Evolutionary conservation across 2,888 invertebrate species (phyloP).

Genomic region (Stenchaetothrips biformis): DNA sequence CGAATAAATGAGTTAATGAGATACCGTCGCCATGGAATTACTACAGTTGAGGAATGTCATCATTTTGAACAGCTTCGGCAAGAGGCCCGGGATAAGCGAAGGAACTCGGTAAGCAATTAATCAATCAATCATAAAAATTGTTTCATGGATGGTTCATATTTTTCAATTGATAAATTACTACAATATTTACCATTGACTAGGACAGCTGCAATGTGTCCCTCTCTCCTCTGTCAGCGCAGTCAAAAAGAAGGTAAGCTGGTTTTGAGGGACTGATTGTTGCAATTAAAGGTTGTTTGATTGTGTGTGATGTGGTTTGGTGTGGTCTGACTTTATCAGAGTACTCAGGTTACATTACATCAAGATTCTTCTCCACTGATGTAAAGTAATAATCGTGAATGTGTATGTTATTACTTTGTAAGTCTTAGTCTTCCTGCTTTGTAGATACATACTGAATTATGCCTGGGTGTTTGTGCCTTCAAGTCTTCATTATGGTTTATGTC

Average conservation of each 20-base stretch:
- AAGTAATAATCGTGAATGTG: constrained; percentile 4
- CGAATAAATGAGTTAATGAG: constrained; percentile 77
- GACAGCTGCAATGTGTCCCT: constrained; percentile 73
- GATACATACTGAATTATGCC: no score
- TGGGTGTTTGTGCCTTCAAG: no score
- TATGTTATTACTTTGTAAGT: constrained; percentile 1
- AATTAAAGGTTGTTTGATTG: constrained; percentile 42
- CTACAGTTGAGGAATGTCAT: constrained; percentile 75
- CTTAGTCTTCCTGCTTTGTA: not conserved
- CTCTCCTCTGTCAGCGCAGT: constrained; percentile 52
- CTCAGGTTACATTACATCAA: constrained; percentile 37
- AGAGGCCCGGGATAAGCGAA: not conserved
- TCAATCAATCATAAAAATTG: not conserved
- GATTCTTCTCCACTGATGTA: not conserved
- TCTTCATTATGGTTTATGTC: no score
- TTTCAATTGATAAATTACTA: constrained; percentile 54
- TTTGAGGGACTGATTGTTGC: constrained; percentile 12
- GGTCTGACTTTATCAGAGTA: constrained; percentile 16
- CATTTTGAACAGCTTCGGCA: constrained; percentile 69
- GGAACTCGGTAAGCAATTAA: not conserved
- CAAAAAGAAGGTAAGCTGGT: constrained; percentile 54
- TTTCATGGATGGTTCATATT: not conserved
- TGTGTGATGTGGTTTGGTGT: not conserved
- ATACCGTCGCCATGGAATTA: constrained; percentile 80
- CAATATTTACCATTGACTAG: constrained; percentile 66